Evolutionary conservation across 2,113 vertebrate genomes (phyloP).

Genomic region (Panurus biarmicus): DNA sequence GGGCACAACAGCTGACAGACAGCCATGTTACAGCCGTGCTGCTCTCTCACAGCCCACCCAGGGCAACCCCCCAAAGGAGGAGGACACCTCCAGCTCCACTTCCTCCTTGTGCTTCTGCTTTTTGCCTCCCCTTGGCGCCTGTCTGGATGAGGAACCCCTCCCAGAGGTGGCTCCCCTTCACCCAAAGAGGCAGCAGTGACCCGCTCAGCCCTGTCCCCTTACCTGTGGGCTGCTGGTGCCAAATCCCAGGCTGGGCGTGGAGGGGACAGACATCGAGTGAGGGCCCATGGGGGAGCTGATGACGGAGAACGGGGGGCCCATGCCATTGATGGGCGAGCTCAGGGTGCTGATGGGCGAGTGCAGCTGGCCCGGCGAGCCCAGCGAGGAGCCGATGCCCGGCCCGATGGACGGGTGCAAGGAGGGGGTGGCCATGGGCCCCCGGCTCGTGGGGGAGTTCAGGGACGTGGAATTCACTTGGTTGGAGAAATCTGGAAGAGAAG

Average conservation of each 20-base stretch:
- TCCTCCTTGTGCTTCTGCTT: neutral
- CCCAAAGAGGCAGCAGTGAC: accelerated
- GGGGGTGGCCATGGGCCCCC: conserved; percentile 86
- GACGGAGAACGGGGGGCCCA: conserved; percentile 94
- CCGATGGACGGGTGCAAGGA: conserved; percentile 78
- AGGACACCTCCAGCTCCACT: neutral
- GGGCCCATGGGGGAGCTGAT: conserved; percentile 95
- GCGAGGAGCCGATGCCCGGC: conserved; percentile 80
- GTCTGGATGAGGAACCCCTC: neutral
- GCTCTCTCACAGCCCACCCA: neutral
- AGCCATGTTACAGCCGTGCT: accelerated
- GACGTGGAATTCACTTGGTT: conserved; percentile 83
- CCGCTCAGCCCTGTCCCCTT: neutral
- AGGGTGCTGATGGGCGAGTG: conserved; percentile 92
- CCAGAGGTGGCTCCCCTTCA: accelerated
- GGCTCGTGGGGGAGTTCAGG: conserved; percentile 82
- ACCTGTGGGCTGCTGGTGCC: conserved; percentile 95
- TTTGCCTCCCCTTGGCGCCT: neutral
- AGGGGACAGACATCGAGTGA: conserved; percentile 85
- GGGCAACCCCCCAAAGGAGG: neutral
- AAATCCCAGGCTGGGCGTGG: conserved; percentile 84
- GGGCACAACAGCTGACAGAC: neutral
- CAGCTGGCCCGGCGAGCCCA: conserved; percentile 82
- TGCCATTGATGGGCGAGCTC: conserved; percentile 91
- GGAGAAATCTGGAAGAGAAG: conserved; percentile 81